These are phyloP conservation scores for Gambusia yucatana DNA, from an alignment of 2,797 vertebrate species.

Conservation along the genomic window DNA sequence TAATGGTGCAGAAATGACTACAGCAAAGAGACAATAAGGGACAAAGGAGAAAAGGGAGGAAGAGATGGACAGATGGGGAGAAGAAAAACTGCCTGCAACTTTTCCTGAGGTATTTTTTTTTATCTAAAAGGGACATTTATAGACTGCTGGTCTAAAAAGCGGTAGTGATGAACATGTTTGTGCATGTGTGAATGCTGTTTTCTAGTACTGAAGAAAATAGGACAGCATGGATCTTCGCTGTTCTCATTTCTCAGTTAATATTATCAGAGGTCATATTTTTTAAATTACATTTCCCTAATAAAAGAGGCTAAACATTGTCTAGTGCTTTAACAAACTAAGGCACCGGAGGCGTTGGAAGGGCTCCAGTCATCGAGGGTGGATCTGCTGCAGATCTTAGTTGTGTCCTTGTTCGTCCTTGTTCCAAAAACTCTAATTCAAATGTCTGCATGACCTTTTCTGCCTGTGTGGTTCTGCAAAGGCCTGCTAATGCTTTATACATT, in stretches of 20 bases:
- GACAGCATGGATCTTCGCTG: conserved; percentile 13
- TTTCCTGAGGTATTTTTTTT: conserved; percentile 5
- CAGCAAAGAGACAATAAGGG: conserved; percentile 54
- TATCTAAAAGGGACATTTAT: conserved; percentile 16
- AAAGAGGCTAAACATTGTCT: background rate
- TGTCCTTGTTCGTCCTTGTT: background rate
- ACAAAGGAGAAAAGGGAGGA: conserved; percentile 26
- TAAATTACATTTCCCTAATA: background rate
- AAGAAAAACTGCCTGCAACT: conserved; percentile 31
- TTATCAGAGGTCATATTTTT: background rate
- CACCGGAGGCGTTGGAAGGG: background rate
- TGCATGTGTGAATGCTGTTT: background rate
- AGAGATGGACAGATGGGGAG: conserved; percentile 35
- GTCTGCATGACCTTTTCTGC: background rate
- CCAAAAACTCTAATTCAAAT: background rate
- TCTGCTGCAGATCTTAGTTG: background rate
- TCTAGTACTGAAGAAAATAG: background rate
- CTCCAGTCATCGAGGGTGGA: background rate
- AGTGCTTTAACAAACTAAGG: background rate
- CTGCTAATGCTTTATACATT: background rate
- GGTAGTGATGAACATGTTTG: conserved; percentile 14
- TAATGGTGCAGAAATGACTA: conserved; percentile 69
- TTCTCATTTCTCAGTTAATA: conserved; percentile 7
- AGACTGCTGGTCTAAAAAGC: conserved; percentile 17
- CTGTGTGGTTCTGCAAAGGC: background rate